Evolutionary conservation across 2,888 invertebrate species (phyloP), one percentile per base, ranked within the genome.

Genomic region (Dryobotodes eremita): DNA sequence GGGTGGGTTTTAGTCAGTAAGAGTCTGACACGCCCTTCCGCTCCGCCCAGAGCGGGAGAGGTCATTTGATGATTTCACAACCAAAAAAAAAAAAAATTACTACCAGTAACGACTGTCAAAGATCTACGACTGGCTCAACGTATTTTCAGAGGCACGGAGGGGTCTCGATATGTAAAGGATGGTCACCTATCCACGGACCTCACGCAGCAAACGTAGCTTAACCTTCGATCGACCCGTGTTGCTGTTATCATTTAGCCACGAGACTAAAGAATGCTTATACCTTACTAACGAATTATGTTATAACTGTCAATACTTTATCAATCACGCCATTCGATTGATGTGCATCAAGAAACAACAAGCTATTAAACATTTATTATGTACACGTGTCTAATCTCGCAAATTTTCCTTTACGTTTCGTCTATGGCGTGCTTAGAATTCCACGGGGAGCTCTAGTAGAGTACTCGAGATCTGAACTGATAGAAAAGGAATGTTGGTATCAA

Each of bases 401-500:
- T 65, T 74, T 85, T 74, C 74, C 82, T 53, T 15, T n/a, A 69
- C 36, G 57, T 57, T 61, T 77, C 15, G 46, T 48, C 7, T 31
- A 36, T 57, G n/a, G 59, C 53, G 53, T 64, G 68, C 50, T 80
- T 57, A 7, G 59, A 69, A 80, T 85, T 62, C 80, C 80, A 80
- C 31, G 55, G 10, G 20, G 20, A 26, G 50, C 71, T 61, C 71
- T 17, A 70, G 31, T 31, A 46, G 59, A 62, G 62, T 78, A 79
- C 85, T 85, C 20, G 81, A 82, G 81, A 80, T 84, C 42, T 74
- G 3, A 26, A 36, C 53, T 55, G 82, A 76, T 83, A 76, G 31
- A 36, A 79, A 79, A 84, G 79, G 79, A 70, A 84, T 70, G 84
- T 55, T 31, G 8, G n/a, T 1, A 53, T 8, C 23, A 17, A 53